Base-by-base conservation (phyloP, 1,140 invertebrate genomes). In the Drosophila setifemur region DNA sequence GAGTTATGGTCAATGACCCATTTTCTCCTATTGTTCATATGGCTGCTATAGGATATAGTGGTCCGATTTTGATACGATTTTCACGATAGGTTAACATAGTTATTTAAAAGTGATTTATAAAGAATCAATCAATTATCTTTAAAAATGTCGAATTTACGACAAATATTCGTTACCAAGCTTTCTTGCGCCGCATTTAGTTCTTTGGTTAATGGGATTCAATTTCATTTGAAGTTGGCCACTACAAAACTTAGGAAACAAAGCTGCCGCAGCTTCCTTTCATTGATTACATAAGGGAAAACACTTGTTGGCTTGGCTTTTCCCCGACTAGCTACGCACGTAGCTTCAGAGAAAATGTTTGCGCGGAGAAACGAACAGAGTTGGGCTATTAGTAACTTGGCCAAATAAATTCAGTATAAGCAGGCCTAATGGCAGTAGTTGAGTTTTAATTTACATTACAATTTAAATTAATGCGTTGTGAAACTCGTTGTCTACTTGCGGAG, bases 131-230 rank as follows among this genome's bases (percentile, higher is more conserved):
- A n/a, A n/a, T n/a, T n/a, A n/a, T n/a, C n/a, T n/a, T n/a, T n/a
- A n/a, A n/a, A n/a, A n/a, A n/a, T n/a, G n/a, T n/a, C n/a, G n/a
- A n/a, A n/a, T n/a, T n/a, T n/a, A n/a, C n/a, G n/a, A n/a, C n/a
- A n/a, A n/a, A n/a, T n/a, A n/a, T n/a, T n/a, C n/a, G n/a, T n/a
- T n/a, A n/a, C n/a, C n/a, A n/a, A n/a, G n/a, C 29, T 33, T 11
- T 33, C 29, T 11, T 37, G 33, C 31, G 5, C 7, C 29, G 57
- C 39, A 16, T 21, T 11, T 21, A 39, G 40, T 58, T 44, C 64
- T 74, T 79, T 83, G 85, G 74, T 79, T 83, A 83, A 83, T 83
- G 74, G 73, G 63, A 68, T 83, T 73, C 67, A 70, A 83, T 85
- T 83, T 79, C 70, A 74, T 78, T 83, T 48, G 43, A 66, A 77